Conservation (phyloP, 2,797 vertebrate species). For the Tachyglossus aculeatus region DNA sequence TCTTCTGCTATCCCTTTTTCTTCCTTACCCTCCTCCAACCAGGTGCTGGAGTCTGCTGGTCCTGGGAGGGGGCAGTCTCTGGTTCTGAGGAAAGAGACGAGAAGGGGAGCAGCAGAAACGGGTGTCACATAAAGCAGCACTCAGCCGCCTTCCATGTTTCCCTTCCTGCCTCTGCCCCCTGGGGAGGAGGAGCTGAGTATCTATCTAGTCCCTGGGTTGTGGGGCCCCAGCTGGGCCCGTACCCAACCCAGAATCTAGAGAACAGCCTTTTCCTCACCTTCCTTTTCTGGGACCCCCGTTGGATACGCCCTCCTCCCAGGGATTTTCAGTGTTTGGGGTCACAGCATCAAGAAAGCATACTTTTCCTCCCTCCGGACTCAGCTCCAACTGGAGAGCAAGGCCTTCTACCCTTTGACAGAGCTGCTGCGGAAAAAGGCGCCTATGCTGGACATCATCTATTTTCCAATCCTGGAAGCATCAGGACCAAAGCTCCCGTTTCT, state of each 20-base stretch:
- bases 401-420: neutral
- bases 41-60: constrained; percentile 39
- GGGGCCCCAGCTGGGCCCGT: constrained; percentile 10
- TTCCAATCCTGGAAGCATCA: neutral
- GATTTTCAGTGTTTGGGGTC: neutral
- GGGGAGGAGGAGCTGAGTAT: constrained; percentile 18
- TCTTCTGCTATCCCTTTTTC: constrained; percentile 1
- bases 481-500: constrained; percentile 26
- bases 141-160: constrained; percentile 21
- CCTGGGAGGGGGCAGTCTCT: constrained; percentile 5
- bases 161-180: neutral
- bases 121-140: constrained; percentile 4
- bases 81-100: constrained; percentile 47
- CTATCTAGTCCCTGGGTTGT: constrained; percentile 14
- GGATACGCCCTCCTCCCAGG: neutral
- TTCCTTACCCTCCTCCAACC: neutral
- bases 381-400: neutral
- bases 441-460: constrained; percentile 34
- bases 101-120: constrained; percentile 16
- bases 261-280: neutral
- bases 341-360: neutral
- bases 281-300: constrained; percentile 15
- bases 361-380: constrained; percentile 3
- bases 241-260: constrained; percentile 18
- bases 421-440: constrained; percentile 32